Base-by-base conservation (phyloP, 2,113 vertebrate genomes). In the Eudyptes chrysolophus region DNA sequence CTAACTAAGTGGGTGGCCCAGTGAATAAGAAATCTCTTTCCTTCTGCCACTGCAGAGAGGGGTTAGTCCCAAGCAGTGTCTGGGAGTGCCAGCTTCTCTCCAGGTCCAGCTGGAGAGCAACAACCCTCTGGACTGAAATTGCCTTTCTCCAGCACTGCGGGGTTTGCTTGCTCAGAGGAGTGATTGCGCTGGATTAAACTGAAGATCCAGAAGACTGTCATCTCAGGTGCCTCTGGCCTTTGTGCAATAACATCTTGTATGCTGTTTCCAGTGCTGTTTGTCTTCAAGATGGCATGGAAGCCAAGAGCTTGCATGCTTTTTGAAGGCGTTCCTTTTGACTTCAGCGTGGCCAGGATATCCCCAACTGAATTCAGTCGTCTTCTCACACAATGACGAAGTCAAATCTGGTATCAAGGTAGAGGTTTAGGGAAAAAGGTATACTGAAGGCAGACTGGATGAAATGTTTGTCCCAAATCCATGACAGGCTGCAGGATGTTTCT, bases 301-400 rank as follows among this genome's bases (percentile, higher is more conserved):
- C 18, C 32, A 80, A 55, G 62, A 83, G 13, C 18, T 84, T 76
- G 8, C 15, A 15, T 80, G 16, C 34, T 30, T 80, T 71, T 76
- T 86, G 42, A 86, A 85, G 15, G 16, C 2, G 2, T 51, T 77
- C 27, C 10, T 89, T 96, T 74, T 71, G 69, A 40, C 46, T 90
- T 78, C 3, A 21, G 0, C 1, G 0, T 3, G 2, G 21, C 61
- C 13, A 22, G 46, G 55, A 66, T 75, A 48, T 58, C 24, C 18
- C 24, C 64, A 70, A 26, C 6, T 16, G 24, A 80, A 40, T 78
- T 81, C 46, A 75, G 18, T 52, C 12, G 11, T 66, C 60, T 61
- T 84, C 30, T 25, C 26, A 17, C 16, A 48, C 6, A 52, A 17
- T 3, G 38, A 46, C 0, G 1, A 90, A 80, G 44, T 68, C 66